Percentiles rank a stretch among this genome's conserved stretches.
phyloP scores from a whole-genome alignment of 2,113 vertebrate species.

The Callocephalon fimbriatum region DNA sequence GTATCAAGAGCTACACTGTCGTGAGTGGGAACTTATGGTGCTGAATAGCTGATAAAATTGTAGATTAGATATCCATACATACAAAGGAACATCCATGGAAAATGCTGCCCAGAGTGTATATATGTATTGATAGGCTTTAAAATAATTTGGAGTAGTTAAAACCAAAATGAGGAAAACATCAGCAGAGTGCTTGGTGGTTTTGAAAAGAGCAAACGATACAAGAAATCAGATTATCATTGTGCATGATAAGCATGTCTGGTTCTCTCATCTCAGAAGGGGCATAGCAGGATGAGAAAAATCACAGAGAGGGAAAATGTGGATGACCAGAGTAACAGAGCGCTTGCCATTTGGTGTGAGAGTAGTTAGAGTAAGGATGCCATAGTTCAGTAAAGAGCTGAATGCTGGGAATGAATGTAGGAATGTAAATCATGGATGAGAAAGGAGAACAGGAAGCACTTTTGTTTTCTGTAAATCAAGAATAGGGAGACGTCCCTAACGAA shows the following conservation, averaged over 20 bases:
- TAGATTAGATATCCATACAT: background rate
- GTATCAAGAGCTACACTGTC: background rate
- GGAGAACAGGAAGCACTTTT: background rate
- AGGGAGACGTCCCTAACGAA: background rate
- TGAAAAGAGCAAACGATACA: background rate
- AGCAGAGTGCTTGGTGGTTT: background rate
- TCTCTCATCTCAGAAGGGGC: background rate
- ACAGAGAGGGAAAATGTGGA: background rate
- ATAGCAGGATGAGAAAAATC: background rate
- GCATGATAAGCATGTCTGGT: background rate
- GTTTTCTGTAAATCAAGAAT: background rate
- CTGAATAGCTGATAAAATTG: background rate
- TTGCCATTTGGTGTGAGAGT: background rate
- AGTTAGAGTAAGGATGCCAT: background rate
- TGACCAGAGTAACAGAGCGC: background rate
- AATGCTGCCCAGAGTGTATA: background rate
- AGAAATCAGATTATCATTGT: background rate
- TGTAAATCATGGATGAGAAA: background rate
- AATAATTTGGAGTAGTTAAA: background rate
- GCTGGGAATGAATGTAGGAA: background rate
- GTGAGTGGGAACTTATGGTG: background rate
- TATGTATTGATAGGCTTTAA: background rate
- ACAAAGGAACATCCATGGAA: background rate
- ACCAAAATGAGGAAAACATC: background rate
- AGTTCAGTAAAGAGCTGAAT: background rate